These are phyloP conservation scores for Sprattus sprattus DNA, from an alignment of 2,113 vertebrate genomes.

Conservation along the genomic window DNA sequence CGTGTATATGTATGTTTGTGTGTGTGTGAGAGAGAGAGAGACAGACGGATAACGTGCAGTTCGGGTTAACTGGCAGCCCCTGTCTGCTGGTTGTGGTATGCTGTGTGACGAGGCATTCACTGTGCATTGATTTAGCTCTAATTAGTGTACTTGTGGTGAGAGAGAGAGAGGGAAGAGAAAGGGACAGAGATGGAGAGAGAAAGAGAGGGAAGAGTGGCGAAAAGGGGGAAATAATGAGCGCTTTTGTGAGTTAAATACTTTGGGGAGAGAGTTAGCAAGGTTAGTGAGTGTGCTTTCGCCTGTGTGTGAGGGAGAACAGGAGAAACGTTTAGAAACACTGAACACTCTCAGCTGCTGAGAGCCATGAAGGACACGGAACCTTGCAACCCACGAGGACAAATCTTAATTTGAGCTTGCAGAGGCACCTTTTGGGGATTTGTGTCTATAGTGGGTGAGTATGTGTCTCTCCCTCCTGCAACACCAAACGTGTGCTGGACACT, in stretches of 20 bases:
- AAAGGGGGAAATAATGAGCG: neutral
- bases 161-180: neutral
- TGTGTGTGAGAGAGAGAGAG: neutral
- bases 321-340: neutral
- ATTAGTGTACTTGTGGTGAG: slow-evolving; percentile 41
- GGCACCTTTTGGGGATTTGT: neutral
- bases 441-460: neutral
- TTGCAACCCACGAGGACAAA: neutral
- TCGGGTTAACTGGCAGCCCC: slow-evolving; percentile 18
- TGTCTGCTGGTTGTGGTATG: slow-evolving; percentile 24
- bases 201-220: neutral
- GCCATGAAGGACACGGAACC: neutral
- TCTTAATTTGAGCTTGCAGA: neutral
- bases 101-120: slow-evolving; percentile 24
- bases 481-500: neutral
- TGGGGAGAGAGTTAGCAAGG: neutral
- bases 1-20: neutral
- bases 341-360: neutral
- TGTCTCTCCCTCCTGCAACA: neutral
- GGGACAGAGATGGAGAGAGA: neutral
- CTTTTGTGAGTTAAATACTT: too few relatives aligned
- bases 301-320: neutral
- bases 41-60: neutral
- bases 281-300: neutral
- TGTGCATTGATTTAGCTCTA: slow-evolving; percentile 42